phyloP scores from a whole-genome alignment of 2,888 invertebrate species.

The Machimus atricapillus region DNA sequence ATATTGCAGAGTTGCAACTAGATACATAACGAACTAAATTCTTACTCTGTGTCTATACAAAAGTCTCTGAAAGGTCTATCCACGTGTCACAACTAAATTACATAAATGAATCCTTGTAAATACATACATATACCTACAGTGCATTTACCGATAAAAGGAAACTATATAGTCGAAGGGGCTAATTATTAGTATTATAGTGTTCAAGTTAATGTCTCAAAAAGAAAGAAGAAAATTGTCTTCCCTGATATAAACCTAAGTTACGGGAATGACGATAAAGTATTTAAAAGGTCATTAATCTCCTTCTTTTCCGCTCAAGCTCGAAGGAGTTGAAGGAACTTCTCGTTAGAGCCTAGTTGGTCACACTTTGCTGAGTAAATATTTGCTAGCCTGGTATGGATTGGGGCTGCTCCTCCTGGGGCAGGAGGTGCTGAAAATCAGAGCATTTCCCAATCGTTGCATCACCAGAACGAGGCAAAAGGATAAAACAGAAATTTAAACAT shows the following conservation, averaged over 20 bases:
- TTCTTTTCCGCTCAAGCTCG: background rate
- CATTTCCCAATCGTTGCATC: background rate
- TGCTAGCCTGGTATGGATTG: background rate
- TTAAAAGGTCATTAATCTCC: background rate
- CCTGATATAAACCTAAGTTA: background rate
- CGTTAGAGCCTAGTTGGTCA: background rate
- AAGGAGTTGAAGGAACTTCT: background rate
- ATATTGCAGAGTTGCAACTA: too few species aligned
- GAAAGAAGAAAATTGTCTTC: background rate
- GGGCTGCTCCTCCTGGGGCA: background rate
- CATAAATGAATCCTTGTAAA: too few species aligned
- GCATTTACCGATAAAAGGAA: too few species aligned
- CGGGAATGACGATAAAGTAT: background rate
- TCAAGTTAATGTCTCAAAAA: background rate
- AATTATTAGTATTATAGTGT: background rate
- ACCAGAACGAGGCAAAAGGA: background rate
- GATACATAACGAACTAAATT: too few species aligned
- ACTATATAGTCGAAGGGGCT: background rate
- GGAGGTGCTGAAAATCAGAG: background rate
- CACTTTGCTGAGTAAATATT: background rate
- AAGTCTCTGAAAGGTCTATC: too few species aligned
- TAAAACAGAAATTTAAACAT: conserved; percentile 26
- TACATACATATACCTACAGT: too few species aligned
- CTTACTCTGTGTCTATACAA: too few species aligned
- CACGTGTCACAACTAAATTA: too few species aligned